phyloP scores from a whole-genome alignment of 2,888 invertebrate species.

The Lasioglossum oenotherae region DNA sequence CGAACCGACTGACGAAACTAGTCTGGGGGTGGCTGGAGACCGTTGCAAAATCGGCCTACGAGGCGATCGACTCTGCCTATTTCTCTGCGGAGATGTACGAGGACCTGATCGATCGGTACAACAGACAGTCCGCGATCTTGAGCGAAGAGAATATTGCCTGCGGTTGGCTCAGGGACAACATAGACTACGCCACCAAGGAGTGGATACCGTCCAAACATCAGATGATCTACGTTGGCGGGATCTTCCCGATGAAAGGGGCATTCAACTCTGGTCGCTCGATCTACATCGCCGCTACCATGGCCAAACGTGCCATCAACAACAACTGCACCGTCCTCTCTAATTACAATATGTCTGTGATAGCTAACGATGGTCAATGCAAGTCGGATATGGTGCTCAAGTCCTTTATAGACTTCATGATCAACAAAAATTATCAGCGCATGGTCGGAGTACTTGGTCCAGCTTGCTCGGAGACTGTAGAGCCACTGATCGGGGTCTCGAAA shows the following conservation, averaged over 20 bases:
- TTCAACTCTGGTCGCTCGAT: constrained; percentile 87
- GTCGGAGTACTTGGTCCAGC: constrained; percentile 92
- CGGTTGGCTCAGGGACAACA: constrained; percentile 87
- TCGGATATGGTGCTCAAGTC: constrained; percentile 90
- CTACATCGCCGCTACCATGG: constrained; percentile 87
- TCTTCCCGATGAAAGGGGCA: constrained; percentile 89
- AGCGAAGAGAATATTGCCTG: constrained; percentile 87
- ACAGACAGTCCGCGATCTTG: constrained; percentile 47
- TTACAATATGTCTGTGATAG: constrained; percentile 86
- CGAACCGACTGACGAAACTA: constrained; percentile 89
- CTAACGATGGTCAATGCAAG: constrained; percentile 89
- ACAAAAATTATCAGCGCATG: constrained; percentile 86
- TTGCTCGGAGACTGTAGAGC: constrained; percentile 93
- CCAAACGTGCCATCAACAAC: constrained; percentile 87
- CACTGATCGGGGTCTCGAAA: constrained; percentile 91
- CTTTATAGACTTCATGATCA: constrained; percentile 89
- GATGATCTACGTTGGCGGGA: constrained; percentile 88
- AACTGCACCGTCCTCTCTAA: constrained; percentile 87
- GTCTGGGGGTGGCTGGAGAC: constrained; percentile 87
- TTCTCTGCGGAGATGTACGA: constrained; percentile 86
- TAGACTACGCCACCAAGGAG: constrained; percentile 82
- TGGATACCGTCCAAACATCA: constrained; percentile 84
- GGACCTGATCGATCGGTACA: constrained; percentile 84
- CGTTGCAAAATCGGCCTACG: constrained; percentile 85
- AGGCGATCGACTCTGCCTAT: constrained; percentile 85